Percentiles rank a stretch among this genome's conserved stretches.
Conservation (phyloP, 2,797 vertebrate genomes). For the Trichosurus vulpecula region DNA sequence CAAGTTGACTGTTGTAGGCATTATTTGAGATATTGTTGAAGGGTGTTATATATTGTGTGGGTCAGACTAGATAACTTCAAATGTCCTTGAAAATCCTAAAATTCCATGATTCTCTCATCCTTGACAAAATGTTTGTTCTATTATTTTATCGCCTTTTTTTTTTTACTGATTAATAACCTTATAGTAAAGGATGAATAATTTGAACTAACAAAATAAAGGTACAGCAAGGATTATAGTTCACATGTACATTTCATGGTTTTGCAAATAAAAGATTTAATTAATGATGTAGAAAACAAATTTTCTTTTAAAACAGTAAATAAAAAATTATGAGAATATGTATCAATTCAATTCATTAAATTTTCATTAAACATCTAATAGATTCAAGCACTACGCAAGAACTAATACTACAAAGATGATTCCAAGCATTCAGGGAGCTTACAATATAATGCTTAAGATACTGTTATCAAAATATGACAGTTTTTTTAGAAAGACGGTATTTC, state of each 20-base stretch:
- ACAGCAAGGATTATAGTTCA: not conserved
- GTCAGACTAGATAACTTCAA: not conserved
- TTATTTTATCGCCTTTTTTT: not conserved
- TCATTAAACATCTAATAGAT: not conserved
- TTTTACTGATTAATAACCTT: not conserved
- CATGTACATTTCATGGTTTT: not conserved
- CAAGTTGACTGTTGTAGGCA: not conserved
- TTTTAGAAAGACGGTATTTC: not conserved
- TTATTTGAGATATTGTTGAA: not conserved
- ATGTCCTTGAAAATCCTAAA: not conserved
- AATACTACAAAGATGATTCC: not conserved
- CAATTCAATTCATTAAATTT: not conserved
- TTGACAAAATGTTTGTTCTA: not conserved
- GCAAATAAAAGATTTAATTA: slow-evolving; percentile 5
- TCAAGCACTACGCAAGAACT: not conserved
- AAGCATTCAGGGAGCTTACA: not conserved
- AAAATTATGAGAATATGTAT: not conserved
- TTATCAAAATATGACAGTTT: not conserved
- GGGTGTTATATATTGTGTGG: not conserved
- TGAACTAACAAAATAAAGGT: not conserved
- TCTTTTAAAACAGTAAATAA: slow-evolving; percentile 10
- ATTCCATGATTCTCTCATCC: not conserved
- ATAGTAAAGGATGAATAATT: not conserved
- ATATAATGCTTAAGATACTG: too few relatives aligned
- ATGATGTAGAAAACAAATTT: not conserved